These are phyloP conservation scores for Phyllotis vaccarum DNA, from an alignment of 2,797 vertebrate genomes.

Conservation along the genomic window DNA sequence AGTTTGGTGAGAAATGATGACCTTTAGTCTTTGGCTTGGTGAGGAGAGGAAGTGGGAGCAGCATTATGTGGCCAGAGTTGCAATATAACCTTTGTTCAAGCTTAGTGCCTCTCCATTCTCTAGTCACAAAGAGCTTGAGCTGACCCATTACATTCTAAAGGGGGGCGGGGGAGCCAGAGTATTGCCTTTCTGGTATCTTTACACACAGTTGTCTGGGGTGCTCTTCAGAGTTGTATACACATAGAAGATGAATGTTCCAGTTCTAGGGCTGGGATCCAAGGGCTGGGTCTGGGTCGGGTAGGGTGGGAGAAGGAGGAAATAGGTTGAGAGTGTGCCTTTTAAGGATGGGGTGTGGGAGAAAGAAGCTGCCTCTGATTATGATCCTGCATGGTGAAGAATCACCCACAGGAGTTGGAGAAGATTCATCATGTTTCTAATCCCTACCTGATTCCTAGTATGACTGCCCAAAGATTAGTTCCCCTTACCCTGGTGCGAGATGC, in stretches of 20 bases:
- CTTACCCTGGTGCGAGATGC: not conserved
- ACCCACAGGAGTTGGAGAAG: not conserved
- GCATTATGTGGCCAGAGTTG: not conserved
- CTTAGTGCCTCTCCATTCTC: not conserved
- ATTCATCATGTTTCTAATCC: conserved; percentile 51
- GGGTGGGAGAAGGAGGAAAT: not conserved
- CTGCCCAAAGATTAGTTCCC: not conserved
- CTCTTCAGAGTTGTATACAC: not conserved
- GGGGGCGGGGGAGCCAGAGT: not conserved
- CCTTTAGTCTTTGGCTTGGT: not conserved
- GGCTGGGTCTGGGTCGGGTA: not conserved
- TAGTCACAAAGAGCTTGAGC: not conserved
- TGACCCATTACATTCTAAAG: not conserved
- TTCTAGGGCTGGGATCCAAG: conserved; percentile 10
- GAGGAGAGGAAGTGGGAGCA: not conserved
- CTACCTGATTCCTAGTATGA: conserved; percentile 6
- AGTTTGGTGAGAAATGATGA: not conserved
- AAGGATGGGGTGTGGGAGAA: conserved; percentile 44
- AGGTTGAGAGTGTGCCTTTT: conserved; percentile 54
- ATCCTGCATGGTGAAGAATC: not conserved
- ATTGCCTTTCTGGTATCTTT: no score
- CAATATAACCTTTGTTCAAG: not conserved
- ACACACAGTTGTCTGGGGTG: not conserved
- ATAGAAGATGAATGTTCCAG: not conserved
- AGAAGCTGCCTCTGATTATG: conserved; percentile 19